Percentiles rank a stretch among this genome's conserved stretches.
phyloP scores from a whole-genome alignment of 2,113 vertebrate species.

The Lampris incognitus region DNA sequence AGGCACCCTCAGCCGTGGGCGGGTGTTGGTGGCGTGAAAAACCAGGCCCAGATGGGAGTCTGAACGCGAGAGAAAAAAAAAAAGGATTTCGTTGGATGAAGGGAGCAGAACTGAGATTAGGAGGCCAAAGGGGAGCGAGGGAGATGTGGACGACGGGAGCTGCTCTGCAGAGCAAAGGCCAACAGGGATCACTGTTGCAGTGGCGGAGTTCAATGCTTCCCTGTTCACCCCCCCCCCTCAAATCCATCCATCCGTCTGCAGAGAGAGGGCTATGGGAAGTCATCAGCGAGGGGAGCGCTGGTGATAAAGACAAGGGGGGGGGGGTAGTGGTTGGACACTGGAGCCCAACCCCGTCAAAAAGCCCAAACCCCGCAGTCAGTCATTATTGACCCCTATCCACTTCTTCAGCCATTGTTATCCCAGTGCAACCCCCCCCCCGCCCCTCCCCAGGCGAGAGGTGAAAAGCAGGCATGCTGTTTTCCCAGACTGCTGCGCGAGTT shows the following conservation, averaged over 20 bases:
- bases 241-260: conserved; percentile 47
- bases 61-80: conserved; percentile 21
- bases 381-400: conserved; percentile 59
- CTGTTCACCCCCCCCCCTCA: conserved; percentile 1
- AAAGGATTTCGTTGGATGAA: conserved; percentile 16
- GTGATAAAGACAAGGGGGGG: conserved; percentile 3
- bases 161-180: conserved; percentile 51
- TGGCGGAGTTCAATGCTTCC: conserved; percentile 39
- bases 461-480: conserved; percentile 44
- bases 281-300: conserved; percentile 11
- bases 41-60: conserved; percentile 14
- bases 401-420: conserved; percentile 59
- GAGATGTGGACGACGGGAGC: conserved; percentile 43
- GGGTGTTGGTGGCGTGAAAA: conserved; percentile 27
- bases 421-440: conserved; percentile 44
- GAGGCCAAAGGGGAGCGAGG: conserved; percentile 39
- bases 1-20: conserved; percentile 27
- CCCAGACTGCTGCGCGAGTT: conserved; percentile 48
- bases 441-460: conserved; percentile 35
- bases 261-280: conserved; percentile 16
- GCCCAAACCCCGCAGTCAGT: conserved; percentile 66
- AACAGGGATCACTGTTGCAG: conserved; percentile 64
- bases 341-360: conserved; percentile 60
- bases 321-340: conserved; percentile 23
- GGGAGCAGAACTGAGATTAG: conserved; percentile 44